A percentile compares a stretch with the other conserved stretches of the same genome.
Conservation (phyloP, 2,113 vertebrate genomes). For the Cebidichthys violaceus region DNA sequence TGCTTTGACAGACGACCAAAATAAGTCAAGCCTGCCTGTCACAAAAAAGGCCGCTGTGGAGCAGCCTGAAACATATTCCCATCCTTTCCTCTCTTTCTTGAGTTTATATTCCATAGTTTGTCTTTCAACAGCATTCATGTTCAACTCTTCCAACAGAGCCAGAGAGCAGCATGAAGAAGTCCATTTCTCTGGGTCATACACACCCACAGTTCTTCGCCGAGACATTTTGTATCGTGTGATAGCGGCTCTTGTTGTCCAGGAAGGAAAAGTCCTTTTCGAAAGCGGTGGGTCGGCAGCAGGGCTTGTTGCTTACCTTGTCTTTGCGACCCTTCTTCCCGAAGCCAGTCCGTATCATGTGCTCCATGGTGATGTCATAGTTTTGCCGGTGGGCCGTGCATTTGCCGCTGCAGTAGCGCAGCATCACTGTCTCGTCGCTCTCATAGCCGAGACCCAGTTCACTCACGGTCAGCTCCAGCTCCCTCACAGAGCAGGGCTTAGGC, state of each 20-base stretch:
- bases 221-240: slow-evolving; percentile 91
- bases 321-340: slow-evolving; percentile 82
- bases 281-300: slow-evolving; percentile 92
- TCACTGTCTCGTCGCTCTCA: slow-evolving; percentile 91
- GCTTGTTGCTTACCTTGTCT: slow-evolving; percentile 87
- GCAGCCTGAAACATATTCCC: slow-evolving; percentile 29
- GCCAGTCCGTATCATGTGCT: slow-evolving; percentile 85
- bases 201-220: slow-evolving; percentile 94
- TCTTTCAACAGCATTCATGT: slow-evolving; percentile 50
- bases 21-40: slow-evolving; percentile 31
- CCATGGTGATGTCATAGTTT: slow-evolving; percentile 93
- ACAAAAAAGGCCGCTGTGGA: slow-evolving; percentile 27
- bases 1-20: slow-evolving; percentile 1
- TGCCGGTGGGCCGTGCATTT: slow-evolving; percentile 85
- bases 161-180: slow-evolving; percentile 64
- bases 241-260: slow-evolving; percentile 88
- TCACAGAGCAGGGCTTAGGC: slow-evolving; percentile 83
- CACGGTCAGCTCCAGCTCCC: slow-evolving; percentile 90
- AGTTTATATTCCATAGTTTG: slow-evolving; percentile 58
- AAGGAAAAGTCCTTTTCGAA: slow-evolving; percentile 94
- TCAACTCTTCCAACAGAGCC: slow-evolving; percentile 32
- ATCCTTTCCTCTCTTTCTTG: slow-evolving; percentile 27
- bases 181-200: slow-evolving; percentile 84
- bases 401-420: slow-evolving; percentile 96
- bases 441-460: slow-evolving; percentile 94